A percentile compares a stretch with the other conserved stretches of the same genome.
Evolutionary conservation across 2,113 vertebrate species (phyloP).

Genomic region (Antigone vipio): DNA sequence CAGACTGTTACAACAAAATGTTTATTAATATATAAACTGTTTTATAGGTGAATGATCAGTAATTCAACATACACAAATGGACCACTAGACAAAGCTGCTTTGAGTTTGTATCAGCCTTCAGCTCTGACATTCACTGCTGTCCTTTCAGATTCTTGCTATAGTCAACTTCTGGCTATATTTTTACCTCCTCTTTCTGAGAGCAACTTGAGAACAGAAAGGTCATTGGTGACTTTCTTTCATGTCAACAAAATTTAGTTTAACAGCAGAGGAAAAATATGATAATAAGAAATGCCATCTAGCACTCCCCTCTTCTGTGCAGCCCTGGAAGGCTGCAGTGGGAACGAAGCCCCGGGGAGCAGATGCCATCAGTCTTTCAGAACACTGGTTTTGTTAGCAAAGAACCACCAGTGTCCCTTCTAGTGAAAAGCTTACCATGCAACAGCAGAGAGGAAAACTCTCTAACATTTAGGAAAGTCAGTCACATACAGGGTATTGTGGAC

Average conservation of each 20-base stretch:
- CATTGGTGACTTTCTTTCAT: neutral
- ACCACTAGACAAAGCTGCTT: neutral
- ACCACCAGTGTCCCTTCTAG: neutral
- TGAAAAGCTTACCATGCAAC: neutral
- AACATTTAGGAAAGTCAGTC: neutral
- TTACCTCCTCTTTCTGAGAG: neutral
- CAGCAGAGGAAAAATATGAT: neutral
- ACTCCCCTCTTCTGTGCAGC: neutral
- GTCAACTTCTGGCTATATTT: neutral
- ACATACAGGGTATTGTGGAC: neutral
- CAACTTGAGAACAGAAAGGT: neutral
- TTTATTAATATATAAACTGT: neutral
- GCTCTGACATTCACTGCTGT: neutral
- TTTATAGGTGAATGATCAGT: neutral
- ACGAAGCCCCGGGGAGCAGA: fast-evolving
- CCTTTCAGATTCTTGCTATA: neutral
- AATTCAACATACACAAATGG: neutral
- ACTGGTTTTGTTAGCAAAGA: neutral
- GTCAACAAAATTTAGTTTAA: neutral
- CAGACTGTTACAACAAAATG: neutral
- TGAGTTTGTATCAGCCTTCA: neutral
- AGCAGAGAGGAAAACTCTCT: neutral
- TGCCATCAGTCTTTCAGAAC: neutral
- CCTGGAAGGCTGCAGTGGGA: neutral
- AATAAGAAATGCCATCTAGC: neutral